Conservation (phyloP, 2,113 vertebrate genomes). For the Lonchura striata region DNA sequence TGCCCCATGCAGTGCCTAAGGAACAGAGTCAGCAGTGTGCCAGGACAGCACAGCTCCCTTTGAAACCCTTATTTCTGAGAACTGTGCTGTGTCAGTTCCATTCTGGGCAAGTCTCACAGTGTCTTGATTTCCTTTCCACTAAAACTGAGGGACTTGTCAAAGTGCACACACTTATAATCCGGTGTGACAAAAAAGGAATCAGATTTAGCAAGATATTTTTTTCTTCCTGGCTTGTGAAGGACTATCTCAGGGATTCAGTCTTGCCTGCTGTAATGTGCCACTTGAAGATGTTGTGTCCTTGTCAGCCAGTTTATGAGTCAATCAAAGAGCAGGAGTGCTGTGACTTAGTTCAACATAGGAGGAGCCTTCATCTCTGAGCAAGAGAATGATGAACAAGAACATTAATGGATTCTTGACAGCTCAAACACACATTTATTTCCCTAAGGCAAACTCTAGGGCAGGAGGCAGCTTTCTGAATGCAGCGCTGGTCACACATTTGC, state of each 20-base stretch:
- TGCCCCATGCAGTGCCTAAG: neutral
- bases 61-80: neutral
- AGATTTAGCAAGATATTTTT: neutral
- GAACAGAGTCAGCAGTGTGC: neutral
- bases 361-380: neutral
- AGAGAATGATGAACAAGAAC: neutral
- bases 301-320: neutral
- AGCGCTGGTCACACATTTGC: neutral
- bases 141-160: neutral
- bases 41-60: neutral
- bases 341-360: neutral
- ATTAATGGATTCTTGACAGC: neutral
- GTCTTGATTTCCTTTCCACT: neutral
- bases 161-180: neutral
- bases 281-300: neutral
- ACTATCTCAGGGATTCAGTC: neutral
- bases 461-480: neutral
- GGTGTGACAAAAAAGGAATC: neutral
- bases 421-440: neutral
- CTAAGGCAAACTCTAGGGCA: neutral
- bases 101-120: neutral
- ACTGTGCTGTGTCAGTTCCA: neutral
- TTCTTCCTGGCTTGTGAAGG: neutral
- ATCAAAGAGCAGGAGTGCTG: neutral
- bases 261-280: neutral